Evolutionary conservation across 1,140 invertebrate species (phyloP), one percentile per base, ranked within the genome.

Genomic region (Chrysoperla carnea): DNA sequence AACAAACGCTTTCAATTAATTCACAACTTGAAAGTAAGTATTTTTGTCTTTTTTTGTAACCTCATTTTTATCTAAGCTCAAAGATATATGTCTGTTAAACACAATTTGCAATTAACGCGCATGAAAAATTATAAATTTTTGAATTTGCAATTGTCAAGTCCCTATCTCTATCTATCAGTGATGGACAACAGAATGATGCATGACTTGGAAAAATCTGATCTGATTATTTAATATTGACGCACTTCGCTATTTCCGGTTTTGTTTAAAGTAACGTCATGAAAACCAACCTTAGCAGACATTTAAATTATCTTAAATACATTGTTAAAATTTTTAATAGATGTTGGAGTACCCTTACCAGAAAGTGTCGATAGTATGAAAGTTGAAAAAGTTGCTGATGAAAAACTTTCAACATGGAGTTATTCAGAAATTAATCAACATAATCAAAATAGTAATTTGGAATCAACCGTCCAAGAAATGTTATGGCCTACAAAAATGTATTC

Each of bases 11-110:
- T 9, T 33, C 50, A 8, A 43, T 59, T 11, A 56, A 59, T 45
- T 45, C 46, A 33, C 54, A 51, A 46, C 41, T 60, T 28, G 41
- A 48, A 46, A 53, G 56, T 58, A 49, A 39, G 45, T 42, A 44
- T 37, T 41, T 33, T 33, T 12, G 6, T 33, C 2, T 33, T 33
- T 2, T 11, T 11, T 33, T 11, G 6, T 7, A 31, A 31, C 11
- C n/a, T 33, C n/a, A 33, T 33, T 33, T 11, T 7, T 7, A 31
- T 31, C 6, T 31, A 31, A n/a, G n/a, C n/a, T n/a, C n/a, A n/a
- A n/a, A n/a, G n/a, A n/a, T n/a, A n/a, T n/a, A n/a, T n/a, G n/a
- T n/a, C n/a, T n/a, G n/a, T n/a, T n/a, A n/a, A n/a, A n/a, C n/a
- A n/a, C n/a, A n/a, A n/a, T n/a, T n/a, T n/a, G n/a, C n/a, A n/a